Evolutionary conservation across 2,888 invertebrate species (phyloP), one percentile per base, ranked within the genome.

Genomic region (Agrilus mali): DNA sequence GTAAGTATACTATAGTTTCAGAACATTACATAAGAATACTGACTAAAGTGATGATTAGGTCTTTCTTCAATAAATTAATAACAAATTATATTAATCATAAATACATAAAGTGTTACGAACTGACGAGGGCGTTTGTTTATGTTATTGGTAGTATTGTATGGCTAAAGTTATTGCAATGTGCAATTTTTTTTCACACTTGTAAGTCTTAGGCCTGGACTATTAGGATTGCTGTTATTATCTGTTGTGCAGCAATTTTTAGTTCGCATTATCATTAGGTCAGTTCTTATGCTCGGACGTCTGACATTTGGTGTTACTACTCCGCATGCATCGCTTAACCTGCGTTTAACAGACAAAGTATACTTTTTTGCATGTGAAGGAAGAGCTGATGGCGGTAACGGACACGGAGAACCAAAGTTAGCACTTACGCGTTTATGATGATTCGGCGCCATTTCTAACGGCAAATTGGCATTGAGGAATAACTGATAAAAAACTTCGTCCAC

Each of bases 251-350:
- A 79, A 47, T 85, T 84, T 69, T 86, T 86, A 53, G 83, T 84
- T 64, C 86, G 79, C 80, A 89, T 85, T 56, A 87, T 83, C 78
- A 88, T 82, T 53, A 89, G 73, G 64, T 92, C 90, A 6, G 89
- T 90, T 48, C 89, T 74, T 51, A 92, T 86, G 65, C 87, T 87
- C 31, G 90, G 90, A 37, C 90, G 72, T 41, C 89, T 72, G 1
- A 86, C 89, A 60, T 88, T 88, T 2, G 88, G 86, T n/a, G 87
- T 85, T 15, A 89, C 86, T 6, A 88, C 86, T 4, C 89, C 89
- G 58, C 87, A 88, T 2, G 89, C 89, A 59, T 89, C 89, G 51
- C 87, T 88, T 53, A 88, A 68, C 41, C 86, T 74, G 46, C 87
- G 72, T 55, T 88, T 85, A 50, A 89, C 86, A 37, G 86, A 86